These are phyloP conservation scores for Kradibia gibbosae DNA, from an alignment of 1,140 invertebrate species.

Conservation along the genomic window DNA sequence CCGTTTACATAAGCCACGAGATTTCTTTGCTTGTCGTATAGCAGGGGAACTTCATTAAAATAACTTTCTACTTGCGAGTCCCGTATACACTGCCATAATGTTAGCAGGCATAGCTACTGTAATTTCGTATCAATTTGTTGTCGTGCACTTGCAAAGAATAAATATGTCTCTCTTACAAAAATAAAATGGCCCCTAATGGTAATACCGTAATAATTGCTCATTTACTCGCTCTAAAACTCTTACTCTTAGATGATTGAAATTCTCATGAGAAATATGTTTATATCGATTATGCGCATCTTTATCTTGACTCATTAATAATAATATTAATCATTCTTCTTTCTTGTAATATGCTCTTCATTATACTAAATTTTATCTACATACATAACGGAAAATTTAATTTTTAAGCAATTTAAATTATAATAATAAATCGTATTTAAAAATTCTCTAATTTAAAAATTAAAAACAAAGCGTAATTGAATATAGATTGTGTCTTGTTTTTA, in stretches of 20 bases:
- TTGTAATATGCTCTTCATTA: background rate
- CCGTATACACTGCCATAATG: constrained; percentile 1
- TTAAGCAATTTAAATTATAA: background rate
- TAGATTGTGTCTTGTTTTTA: background rate
- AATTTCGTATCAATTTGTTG: constrained; percentile 20
- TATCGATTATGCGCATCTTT: background rate
- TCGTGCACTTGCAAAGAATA: background rate
- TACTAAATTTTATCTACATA: background rate
- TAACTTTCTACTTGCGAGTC: background rate
- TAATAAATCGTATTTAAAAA: background rate
- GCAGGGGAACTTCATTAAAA: background rate
- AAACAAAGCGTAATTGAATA: constrained; percentile 3
- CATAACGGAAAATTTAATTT: background rate
- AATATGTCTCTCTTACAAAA: background rate
- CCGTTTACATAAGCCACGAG: background rate
- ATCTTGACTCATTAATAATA: background rate
- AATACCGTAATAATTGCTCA: constrained; percentile 22
- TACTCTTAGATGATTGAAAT: background rate
- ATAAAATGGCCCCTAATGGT: background rate
- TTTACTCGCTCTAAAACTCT: background rate
- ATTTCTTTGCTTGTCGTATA: too few species aligned
- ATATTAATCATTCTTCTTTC: background rate
- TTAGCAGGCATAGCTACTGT: background rate
- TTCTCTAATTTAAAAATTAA: background rate
- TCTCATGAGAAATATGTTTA: background rate